Percentiles rank a stretch among this genome's conserved stretches.
phyloP scores from a whole-genome alignment of 2,797 vertebrate species.

The Coranthus polyacanthus region DNA sequence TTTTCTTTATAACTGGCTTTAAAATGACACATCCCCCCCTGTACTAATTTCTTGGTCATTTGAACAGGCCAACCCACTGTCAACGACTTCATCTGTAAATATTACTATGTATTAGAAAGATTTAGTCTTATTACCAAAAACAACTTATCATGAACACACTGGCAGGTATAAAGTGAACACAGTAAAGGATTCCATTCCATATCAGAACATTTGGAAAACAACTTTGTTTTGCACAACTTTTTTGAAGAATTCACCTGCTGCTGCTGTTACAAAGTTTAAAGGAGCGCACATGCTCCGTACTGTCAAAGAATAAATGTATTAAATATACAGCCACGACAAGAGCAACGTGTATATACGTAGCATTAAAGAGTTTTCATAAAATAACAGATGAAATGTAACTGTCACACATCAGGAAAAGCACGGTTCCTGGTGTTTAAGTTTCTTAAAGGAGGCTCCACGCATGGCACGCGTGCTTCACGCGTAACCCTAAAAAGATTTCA shows the following conservation, averaged over 20 bases:
- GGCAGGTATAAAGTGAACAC: background rate
- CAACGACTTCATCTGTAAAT: too few species aligned
- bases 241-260: slow-evolving; percentile 64
- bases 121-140: background rate
- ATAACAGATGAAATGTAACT: background rate
- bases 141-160: too few species aligned
- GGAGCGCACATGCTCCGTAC: slow-evolving; percentile 19
- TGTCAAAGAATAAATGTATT: background rate
- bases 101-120: too few species aligned
- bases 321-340: background rate
- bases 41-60: too few species aligned
- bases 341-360: too few species aligned
- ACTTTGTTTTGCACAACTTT: background rate
- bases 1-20: background rate
- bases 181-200: too few species aligned
- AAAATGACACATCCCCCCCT: too few species aligned
- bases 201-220: background rate
- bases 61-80: too few species aligned
- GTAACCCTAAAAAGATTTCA: background rate
- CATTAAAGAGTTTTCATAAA: background rate
- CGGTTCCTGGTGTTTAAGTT: slow-evolving; percentile 45
- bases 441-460: slow-evolving; percentile 26
- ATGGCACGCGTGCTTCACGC: slow-evolving; percentile 46
- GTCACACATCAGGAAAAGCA: slow-evolving; percentile 8
- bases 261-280: slow-evolving; percentile 15